Evolutionary conservation across 2,888 invertebrate species (phyloP).

Genomic region (Lochmaea capreae): DNA sequence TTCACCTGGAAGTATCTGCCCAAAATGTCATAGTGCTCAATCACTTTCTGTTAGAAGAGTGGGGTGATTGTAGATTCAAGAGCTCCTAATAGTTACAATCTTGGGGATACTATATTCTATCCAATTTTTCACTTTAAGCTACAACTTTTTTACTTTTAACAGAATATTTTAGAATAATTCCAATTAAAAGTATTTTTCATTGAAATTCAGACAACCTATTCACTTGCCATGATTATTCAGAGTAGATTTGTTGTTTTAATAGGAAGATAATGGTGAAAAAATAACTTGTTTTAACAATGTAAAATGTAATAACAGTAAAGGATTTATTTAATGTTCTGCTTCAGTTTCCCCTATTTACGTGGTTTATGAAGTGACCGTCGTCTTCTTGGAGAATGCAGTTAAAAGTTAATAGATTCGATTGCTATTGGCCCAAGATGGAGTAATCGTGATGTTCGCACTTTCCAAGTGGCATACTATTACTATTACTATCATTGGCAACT

Average conservation of each 20-base stretch:
- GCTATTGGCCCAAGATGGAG: slow-evolving; percentile 45
- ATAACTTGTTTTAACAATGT: neutral
- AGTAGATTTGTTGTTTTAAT: neutral
- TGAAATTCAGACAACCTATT: no score
- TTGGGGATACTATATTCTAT: no score
- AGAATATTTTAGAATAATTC: no score
- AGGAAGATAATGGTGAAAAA: no score
- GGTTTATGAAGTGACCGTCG: slow-evolving; percentile 49
- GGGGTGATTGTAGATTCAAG: no score
- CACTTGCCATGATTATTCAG: neutral
- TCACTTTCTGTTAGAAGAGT: no score
- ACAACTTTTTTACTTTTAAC: no score
- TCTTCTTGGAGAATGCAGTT: slow-evolving; percentile 45
- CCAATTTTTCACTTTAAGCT: no score
- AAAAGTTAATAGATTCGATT: slow-evolving; percentile 51
- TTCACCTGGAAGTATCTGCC: no score
- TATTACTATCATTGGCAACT: slow-evolving; percentile 47
- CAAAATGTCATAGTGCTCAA: no score
- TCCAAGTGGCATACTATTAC: slow-evolving; percentile 52
- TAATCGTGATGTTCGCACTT: slow-evolving; percentile 57
- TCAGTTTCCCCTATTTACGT: slow-evolving; percentile 28
- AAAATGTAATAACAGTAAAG: neutral
- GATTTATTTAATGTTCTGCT: neutral
- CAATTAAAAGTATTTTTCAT: no score
- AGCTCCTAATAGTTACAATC: no score